These are phyloP conservation scores for Apis mellifera DNA, from an alignment of 1,140 invertebrate species.

Conservation along the genomic window DNA sequence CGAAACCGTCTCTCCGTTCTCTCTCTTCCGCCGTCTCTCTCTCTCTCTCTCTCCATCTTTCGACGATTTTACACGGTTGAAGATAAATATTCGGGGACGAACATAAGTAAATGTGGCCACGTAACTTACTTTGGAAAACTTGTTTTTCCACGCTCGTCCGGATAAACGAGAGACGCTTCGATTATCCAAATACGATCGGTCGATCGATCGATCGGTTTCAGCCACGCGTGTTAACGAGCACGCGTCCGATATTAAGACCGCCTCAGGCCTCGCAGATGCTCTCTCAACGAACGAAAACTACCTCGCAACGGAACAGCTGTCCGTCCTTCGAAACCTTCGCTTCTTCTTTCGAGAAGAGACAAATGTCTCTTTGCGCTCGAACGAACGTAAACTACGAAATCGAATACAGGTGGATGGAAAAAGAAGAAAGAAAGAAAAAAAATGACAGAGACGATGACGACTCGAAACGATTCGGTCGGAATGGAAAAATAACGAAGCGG, in stretches of 20 bases:
- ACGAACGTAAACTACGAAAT: no score
- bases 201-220: neutral
- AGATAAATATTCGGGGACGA: no score
- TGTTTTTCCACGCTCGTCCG: no score
- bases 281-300: constrained; percentile 14
- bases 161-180: no score
- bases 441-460: neutral
- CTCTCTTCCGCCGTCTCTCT: neutral
- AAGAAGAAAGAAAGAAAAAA: no score
- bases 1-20: constrained; percentile 9
- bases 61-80: no score
- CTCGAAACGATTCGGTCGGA: neutral
- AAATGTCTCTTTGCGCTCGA: constrained; percentile 13
- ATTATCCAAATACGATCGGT: neutral
- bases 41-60: neutral
- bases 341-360: constrained; percentile 1
- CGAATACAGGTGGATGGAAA: no score
- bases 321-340: constrained; percentile 21
- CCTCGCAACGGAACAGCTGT: constrained; percentile 63
- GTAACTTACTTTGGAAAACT: no score
- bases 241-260: constrained; percentile 34
- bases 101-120: no score
- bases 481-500: constrained; percentile 23
- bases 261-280: constrained; percentile 56
- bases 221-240: constrained; percentile 22